Evolutionary conservation across 2,797 vertebrate species (phyloP), one percentile per base, ranked within the genome.

Genomic region (Hoplostethus mediterraneus): DNA sequence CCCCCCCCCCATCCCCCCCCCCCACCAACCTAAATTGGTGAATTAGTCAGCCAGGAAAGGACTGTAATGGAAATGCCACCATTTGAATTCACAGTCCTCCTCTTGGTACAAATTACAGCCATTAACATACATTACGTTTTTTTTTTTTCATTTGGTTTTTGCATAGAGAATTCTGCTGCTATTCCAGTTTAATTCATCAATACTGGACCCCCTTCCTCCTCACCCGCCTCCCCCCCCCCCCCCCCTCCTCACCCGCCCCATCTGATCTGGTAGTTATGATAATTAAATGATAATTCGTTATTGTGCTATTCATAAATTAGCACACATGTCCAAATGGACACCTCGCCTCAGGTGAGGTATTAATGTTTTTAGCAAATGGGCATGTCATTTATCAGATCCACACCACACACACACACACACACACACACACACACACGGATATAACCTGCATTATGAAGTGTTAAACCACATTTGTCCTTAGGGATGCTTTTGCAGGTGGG

Each of bases 241-340:
- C 36, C 21, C 10, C n/a, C 49, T 10, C 47, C 28, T 3, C 44
- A 13, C n/a, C 1, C 21, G 16, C 33, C 57, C 11, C 9, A 16
- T 28, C 25, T 52, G 5, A 54, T 58, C 60, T 48, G 53, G 13
- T 71, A 81, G 64, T 80, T 73, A 77, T 77, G 53, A 77, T 63
- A 8, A 86, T 78, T 78, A 81, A 73, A 67, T 71, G 55, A 42
- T 71, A 65, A 67, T 3, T 9, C 1, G 65, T 72, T 52, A 57
- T 65, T 25, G 8, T 68, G 44, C 62, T 72, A 67, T 78, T 79
- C 63, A 77, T 81, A 84, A 77, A 88, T 85, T 63, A 80, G 30
- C 52, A 11, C 61, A 36, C 45, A 42, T 51, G 81, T 75, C 51
- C 61, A 33, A 8, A 51, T 61, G 21, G 25, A 21, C 16, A 25